These are phyloP conservation scores for Cassiopea xamachana DNA, from an alignment of 30 jellyfish, hydroid and myxozoan genomes.

Conservation along the genomic window DNA sequence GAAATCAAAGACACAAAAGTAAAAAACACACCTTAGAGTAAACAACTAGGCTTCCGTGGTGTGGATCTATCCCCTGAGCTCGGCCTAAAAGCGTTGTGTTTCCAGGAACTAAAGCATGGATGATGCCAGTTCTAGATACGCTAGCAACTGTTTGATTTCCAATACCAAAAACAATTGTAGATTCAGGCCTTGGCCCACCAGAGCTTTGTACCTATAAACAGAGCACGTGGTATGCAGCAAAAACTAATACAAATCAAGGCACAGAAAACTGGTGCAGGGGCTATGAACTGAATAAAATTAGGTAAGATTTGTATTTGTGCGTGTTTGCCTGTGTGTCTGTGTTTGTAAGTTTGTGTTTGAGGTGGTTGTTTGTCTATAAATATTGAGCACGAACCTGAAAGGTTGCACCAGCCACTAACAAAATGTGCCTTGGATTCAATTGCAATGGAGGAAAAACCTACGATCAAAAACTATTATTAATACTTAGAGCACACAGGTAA, in stretches of 20 bases:
- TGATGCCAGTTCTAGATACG: conserved; percentile 78
- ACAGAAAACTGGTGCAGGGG: no score
- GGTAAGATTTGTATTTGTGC: no score
- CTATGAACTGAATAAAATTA: no score
- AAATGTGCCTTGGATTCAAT: conserved; percentile 78
- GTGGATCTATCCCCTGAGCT: conserved; percentile 88
- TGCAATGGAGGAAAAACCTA: conserved; percentile 88
- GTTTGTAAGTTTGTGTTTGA: no score
- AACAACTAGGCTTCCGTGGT: conserved; percentile 66
- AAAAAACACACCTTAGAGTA: conserved; percentile 73
- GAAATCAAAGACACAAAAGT: no score
- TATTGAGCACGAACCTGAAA: conserved; percentile 66
- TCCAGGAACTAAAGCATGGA: conserved; percentile 79
- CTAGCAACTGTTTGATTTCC: conserved; percentile 81
- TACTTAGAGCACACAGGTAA: no score
- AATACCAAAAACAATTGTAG: conserved; percentile 76
- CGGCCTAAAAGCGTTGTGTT: conserved; percentile 77
- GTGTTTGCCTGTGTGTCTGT: no score
- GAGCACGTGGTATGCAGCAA: no score
- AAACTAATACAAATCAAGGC: no score
- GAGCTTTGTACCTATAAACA: conserved; percentile 70
- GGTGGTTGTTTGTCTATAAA: not conserved
- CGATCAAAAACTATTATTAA: not conserved
- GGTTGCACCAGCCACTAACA: conserved; percentile 76
- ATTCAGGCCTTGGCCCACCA: conserved; percentile 97